phyloP scores from a whole-genome alignment of 2,888 invertebrate species.

The Apotomis turbidana region DNA sequence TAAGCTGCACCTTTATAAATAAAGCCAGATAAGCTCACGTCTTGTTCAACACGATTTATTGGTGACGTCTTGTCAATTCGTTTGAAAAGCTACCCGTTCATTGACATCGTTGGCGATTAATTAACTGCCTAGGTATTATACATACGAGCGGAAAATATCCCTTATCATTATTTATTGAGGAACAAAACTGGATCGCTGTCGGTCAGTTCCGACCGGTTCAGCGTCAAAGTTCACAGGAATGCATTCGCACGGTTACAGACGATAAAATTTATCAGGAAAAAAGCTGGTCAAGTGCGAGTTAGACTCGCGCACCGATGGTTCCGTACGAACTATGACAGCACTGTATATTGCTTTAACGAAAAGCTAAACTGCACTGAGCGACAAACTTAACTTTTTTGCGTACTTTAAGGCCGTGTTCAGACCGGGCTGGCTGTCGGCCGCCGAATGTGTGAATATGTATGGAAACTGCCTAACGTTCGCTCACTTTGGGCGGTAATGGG shows the following conservation, averaged over 20 bases:
- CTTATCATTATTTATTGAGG: conserved; percentile 21
- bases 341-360: too few relatives aligned
- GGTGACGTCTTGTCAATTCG: conserved; percentile 13
- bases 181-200: conserved; percentile 26
- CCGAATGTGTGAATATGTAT: too few relatives aligned
- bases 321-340: too few relatives aligned
- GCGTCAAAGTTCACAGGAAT: conserved; percentile 17
- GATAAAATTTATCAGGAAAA: background rate
- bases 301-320: too few relatives aligned
- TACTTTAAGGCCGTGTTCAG: too few relatives aligned
- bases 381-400: too few relatives aligned
- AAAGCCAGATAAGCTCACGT: conserved; percentile 6
- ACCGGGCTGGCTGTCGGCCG: too few relatives aligned
- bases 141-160: conserved; percentile 39
- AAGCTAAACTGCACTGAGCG: too few relatives aligned
- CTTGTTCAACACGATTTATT: conserved; percentile 21
- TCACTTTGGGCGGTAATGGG: too few relatives aligned
- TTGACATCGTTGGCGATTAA: conserved; percentile 4
- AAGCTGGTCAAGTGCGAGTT: too few relatives aligned
- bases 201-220: conserved; percentile 29
- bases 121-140: conserved; percentile 23
- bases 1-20: background rate
- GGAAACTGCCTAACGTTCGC: too few relatives aligned
- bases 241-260: conserved; percentile 9
- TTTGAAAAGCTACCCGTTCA: conserved; percentile 4